Base-by-base conservation (phyloP, 2,797 vertebrate species). In the Rhynchonycteris naso region DNA sequence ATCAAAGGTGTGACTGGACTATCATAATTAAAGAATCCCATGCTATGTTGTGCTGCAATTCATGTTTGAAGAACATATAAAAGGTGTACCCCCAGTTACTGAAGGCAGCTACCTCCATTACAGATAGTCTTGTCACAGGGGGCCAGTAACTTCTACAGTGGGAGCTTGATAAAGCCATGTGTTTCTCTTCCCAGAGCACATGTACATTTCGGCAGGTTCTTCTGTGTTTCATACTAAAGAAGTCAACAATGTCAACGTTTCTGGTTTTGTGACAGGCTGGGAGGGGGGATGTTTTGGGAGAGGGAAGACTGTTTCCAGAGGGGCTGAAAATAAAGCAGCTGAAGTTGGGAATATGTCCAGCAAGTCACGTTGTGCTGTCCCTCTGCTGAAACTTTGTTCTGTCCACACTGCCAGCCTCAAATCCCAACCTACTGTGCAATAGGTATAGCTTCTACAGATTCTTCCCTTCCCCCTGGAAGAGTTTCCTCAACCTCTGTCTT, bases 401-500 rank as follows among this genome's bases (percentile, higher is more conserved):
- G 18, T 88, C 18, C 15, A 54, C n/a, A 10, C 9, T 11, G 7
- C 75, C 72, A 58, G 24, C 87, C 43, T 54, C 4, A 8, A 66
- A 24, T n/a, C 63, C 75, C 75, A 83, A 7, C 56, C 69, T 87
- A 68, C 72, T 88, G 54, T 56, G 9, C 4, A 85, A 38, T 59
- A 59, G 28, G 35, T 33, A 24, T 3, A 33, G 47, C 52, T 88
- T 76, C 90, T 82, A n/a, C 7, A 83, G 61, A 35, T 88, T 94
- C 85, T 93, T 89, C 5, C 89, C 69, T 91, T 68, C 3, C 6
- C 7, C 5, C 52, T 47, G 47, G 87, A 75, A 50, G 38, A 19
- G 13, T 69, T 94, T 84, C 92, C 79, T 96, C 22, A 63, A 88
- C 94, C 68, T 89, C 30, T 69, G 43, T 86, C 81, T 81, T 83